A percentile compares a stretch with the other conserved stretches of the same genome.
These are phyloP conservation scores for Probaryconus sp. DNA, from an alignment of 1,140 invertebrate species.

Conservation along the genomic window DNA sequence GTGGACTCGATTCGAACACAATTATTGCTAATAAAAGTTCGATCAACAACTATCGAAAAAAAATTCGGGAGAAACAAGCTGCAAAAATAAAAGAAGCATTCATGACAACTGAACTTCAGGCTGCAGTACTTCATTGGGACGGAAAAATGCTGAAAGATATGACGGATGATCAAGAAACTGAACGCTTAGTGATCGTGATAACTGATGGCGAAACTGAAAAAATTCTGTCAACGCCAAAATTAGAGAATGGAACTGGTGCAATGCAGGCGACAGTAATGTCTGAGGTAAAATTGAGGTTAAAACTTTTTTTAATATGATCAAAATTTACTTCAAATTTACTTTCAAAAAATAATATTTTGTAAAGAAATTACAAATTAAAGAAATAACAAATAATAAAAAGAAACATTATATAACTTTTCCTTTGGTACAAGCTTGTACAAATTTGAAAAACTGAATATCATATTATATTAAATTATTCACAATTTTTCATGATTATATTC, in stretches of 20 bases:
- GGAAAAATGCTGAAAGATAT: slow-evolving; percentile 40
- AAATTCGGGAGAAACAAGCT: slow-evolving; percentile 27
- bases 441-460: too few species aligned
- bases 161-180: slow-evolving; percentile 2
- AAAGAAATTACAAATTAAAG: too few species aligned
- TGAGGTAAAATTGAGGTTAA: slow-evolving; percentile 4
- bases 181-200: slow-evolving; percentile 23
- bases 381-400: too few species aligned
- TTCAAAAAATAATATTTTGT: too few species aligned
- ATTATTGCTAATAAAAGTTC: slow-evolving; percentile 36
- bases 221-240: slow-evolving; percentile 23
- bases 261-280: slow-evolving; percentile 12
- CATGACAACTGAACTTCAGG: slow-evolving; percentile 5
- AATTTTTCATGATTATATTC: slow-evolving; percentile 1
- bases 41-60: slow-evolving; percentile 20
- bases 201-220: slow-evolving; percentile 27
- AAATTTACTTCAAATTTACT: too few species aligned
- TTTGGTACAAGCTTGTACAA: too few species aligned
- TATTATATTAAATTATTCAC: not conserved
- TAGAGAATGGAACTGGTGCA: slow-evolving; percentile 30
- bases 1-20: slow-evolving; percentile 17
- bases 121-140: slow-evolving; percentile 51
- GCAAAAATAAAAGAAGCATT: slow-evolving; percentile 44
- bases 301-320: too few species aligned
- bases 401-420: too few species aligned